phyloP scores from a whole-genome alignment of 2,888 invertebrate genomes.

The Papilio demoleus region DNA sequence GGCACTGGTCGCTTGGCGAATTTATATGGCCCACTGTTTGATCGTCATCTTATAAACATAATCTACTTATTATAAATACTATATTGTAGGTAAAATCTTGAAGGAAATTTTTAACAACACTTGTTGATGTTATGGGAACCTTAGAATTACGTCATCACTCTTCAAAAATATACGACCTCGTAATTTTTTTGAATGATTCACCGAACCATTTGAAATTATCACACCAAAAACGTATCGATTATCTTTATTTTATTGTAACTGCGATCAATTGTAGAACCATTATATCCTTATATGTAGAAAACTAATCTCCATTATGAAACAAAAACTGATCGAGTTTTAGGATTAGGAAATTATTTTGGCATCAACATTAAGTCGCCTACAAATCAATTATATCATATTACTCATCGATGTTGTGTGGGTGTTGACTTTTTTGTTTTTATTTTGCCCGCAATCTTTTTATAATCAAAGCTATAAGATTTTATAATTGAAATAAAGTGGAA shows the following conservation, averaged over 20 bases:
- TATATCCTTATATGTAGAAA: conserved; percentile 37
- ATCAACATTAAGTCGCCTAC: conserved; percentile 11
- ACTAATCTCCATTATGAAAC: conserved; percentile 25
- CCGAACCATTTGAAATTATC: conserved; percentile 24
- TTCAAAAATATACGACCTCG: background rate
- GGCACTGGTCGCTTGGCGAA: too few relatives aligned
- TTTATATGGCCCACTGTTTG: too few relatives aligned
- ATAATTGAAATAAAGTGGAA: too few relatives aligned
- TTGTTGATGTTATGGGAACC: too few relatives aligned
- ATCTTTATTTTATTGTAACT: background rate
- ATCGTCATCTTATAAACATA: too few relatives aligned
- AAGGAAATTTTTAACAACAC: too few relatives aligned
- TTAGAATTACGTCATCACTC: too few relatives aligned
- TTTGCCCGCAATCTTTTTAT: background rate
- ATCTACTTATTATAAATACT: too few relatives aligned
- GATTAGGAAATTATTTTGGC: conserved; percentile 16
- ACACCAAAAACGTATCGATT: conserved; percentile 14
- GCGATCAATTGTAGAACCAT: background rate
- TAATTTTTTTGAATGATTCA: background rate
- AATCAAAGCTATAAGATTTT: too few relatives aligned
- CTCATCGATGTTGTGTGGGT: background rate
- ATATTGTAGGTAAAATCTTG: too few relatives aligned
- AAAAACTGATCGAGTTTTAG: conserved; percentile 36
- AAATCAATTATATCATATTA: background rate
- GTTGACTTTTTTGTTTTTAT: background rate